Percentiles rank a stretch among this genome's conserved stretches.
Evolutionary conservation across 2,888 invertebrate species (phyloP).

Genomic region (Pyrrhosoma nymphula): DNA sequence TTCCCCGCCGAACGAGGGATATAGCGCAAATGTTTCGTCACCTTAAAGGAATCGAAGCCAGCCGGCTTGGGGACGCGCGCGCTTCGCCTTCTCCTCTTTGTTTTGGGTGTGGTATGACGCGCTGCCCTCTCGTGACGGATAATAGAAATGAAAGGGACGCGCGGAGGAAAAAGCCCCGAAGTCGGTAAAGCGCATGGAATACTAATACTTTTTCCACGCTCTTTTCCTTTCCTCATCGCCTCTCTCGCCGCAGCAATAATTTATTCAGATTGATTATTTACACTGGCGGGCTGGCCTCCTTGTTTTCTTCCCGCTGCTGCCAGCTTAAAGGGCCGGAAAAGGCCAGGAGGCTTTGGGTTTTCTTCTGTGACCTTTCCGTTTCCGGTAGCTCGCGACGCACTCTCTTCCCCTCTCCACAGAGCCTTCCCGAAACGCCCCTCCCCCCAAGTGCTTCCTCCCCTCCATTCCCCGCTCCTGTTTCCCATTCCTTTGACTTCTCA

Average conservation of each 20-base stretch:
- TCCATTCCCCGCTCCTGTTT: background rate
- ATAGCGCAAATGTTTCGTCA: slow-evolving; percentile 37
- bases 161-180: background rate
- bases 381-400: slow-evolving; percentile 46
- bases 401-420: background rate
- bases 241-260: slow-evolving; percentile 54
- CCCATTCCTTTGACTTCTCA: slow-evolving; percentile 36
- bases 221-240: background rate
- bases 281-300: slow-evolving; percentile 42
- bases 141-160: slow-evolving; percentile 11
- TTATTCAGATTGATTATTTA: slow-evolving; percentile 66
- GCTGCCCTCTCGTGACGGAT: slow-evolving; percentile 23
- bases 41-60: slow-evolving; percentile 36
- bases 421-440: background rate
- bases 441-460: background rate
- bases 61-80: background rate
- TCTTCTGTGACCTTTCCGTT: slow-evolving; percentile 48
- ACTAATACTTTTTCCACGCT: background rate
- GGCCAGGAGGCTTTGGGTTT: slow-evolving; percentile 8
- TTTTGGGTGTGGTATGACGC: background rate
- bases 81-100: background rate
- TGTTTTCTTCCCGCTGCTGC: slow-evolving; percentile 45
- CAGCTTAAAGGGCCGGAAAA: background rate
- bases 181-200: slow-evolving; percentile 5
- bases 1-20: background rate